Percentiles rank a stretch among this genome's conserved stretches.
Evolutionary conservation across 2,113 vertebrate species (phyloP).

Genomic region (Notothenia rossii): DNA sequence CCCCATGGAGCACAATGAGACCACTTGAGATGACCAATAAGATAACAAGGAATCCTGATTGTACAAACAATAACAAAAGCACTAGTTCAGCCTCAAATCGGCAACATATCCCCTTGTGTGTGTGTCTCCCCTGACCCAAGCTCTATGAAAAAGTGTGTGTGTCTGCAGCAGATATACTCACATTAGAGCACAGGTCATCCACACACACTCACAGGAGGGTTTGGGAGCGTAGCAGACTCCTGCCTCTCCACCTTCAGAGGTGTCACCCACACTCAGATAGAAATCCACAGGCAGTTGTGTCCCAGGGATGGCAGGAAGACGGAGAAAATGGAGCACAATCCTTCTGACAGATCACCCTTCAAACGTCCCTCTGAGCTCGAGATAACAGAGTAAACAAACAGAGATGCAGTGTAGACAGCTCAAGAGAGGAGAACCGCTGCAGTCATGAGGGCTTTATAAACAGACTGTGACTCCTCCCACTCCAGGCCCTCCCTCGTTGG

Average conservation of each 20-base stretch:
- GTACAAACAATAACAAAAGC: background rate
- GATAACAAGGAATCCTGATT: background rate
- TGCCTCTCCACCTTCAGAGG: constrained; percentile 48
- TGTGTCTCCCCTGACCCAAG: constrained; percentile 7
- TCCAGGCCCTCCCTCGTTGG: constrained; percentile 78
- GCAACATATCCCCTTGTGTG: background rate
- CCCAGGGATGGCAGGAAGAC: constrained; percentile 11
- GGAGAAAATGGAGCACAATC: constrained; percentile 1
- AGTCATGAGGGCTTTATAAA: constrained; percentile 80
- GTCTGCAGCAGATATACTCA: constrained; percentile 55
- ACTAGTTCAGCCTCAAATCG: background rate
- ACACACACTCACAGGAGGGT: constrained; percentile 20
- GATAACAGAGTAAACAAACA: constrained; percentile 34
- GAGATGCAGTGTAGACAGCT: constrained; percentile 48
- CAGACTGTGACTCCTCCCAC: constrained; percentile 76
- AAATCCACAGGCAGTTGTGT: constrained; percentile 56
- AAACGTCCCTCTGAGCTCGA: constrained; percentile 27
- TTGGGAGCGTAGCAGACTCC: constrained; percentile 32
- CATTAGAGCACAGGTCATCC: constrained; percentile 66
- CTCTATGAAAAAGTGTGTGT: background rate
- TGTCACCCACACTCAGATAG: constrained; percentile 49
- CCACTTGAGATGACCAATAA: background rate
- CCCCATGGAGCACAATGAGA: background rate
- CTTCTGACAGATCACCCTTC: constrained; percentile 39
- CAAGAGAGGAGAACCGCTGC: constrained; percentile 71